Evolutionary conservation across 2,797 vertebrate genomes (phyloP).

Genomic region (Urocyon cinereoargenteus): DNA sequence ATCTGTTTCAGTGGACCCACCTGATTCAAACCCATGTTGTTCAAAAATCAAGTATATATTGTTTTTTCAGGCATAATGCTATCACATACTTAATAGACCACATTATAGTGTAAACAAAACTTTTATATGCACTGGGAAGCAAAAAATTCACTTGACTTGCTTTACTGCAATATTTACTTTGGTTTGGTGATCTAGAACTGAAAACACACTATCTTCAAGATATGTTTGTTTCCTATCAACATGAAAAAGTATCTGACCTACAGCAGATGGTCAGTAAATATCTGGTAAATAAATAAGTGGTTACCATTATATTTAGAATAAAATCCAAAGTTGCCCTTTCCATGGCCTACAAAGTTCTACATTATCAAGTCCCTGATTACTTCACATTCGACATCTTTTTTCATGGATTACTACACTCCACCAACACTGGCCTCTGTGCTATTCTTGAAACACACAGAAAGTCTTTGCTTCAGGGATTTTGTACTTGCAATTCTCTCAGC

Average conservation of each 20-base stretch:
- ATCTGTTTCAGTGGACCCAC: not conserved
- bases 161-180: not conserved
- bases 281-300: not conserved
- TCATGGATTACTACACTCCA: not conserved
- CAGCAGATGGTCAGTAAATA: not conserved
- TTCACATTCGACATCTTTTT: not conserved
- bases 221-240: not conserved
- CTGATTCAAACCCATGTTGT: not conserved
- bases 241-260: not conserved
- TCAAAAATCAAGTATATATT: not conserved
- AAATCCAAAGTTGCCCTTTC: slow-evolving; percentile 11
- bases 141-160: not conserved
- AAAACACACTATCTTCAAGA: not conserved
- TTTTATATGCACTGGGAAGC: not conserved
- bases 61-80: not conserved
- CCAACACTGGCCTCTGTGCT: not conserved
- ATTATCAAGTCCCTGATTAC: not conserved
- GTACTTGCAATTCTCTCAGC: not conserved
- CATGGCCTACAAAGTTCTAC: not conserved
- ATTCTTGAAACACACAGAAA: not conserved
- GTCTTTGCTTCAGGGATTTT: not conserved
- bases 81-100: not conserved
- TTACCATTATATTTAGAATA: not conserved
- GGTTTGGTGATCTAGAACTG: not conserved
- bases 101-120: not conserved